Conservation (phyloP, 2,113 vertebrate species). For the Rhynchomys soricoides region DNA sequence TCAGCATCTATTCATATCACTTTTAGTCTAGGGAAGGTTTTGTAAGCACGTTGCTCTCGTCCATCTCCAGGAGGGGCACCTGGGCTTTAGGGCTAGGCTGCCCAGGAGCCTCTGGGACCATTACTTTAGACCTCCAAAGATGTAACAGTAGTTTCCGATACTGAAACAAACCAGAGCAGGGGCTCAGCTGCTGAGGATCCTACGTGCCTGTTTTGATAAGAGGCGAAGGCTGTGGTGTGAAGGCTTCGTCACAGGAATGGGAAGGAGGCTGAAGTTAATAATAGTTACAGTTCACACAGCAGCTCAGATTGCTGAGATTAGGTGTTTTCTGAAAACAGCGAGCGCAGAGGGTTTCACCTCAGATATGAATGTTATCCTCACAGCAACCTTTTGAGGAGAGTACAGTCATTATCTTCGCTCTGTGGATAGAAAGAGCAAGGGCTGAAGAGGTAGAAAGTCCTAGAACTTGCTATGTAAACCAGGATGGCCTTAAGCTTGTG, state of each 20-base stretch:
- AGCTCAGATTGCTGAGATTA: background rate
- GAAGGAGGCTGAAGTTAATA: background rate
- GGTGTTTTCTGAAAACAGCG: background rate
- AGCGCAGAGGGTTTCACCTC: background rate
- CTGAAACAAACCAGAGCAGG: background rate
- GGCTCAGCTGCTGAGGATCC: background rate
- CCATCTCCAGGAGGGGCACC: background rate
- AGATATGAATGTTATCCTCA: background rate
- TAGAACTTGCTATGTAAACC: background rate
- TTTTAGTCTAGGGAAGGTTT: background rate
- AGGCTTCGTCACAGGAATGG: background rate
- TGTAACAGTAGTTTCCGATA: background rate
- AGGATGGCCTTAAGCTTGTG: background rate
- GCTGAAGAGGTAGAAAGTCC: background rate
- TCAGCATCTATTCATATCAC: background rate
- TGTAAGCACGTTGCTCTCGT: background rate
- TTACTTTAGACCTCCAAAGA: background rate
- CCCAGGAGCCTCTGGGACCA: background rate
- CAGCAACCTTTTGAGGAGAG: background rate
- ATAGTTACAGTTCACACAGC: background rate
- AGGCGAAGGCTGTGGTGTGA: background rate
- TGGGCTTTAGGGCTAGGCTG: background rate
- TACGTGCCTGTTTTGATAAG: background rate
- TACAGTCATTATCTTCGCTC: background rate
- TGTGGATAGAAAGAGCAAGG: background rate